These are phyloP conservation scores for Salticus scenicus DNA, from an alignment of 2,888 invertebrate species.

Conservation along the genomic window DNA sequence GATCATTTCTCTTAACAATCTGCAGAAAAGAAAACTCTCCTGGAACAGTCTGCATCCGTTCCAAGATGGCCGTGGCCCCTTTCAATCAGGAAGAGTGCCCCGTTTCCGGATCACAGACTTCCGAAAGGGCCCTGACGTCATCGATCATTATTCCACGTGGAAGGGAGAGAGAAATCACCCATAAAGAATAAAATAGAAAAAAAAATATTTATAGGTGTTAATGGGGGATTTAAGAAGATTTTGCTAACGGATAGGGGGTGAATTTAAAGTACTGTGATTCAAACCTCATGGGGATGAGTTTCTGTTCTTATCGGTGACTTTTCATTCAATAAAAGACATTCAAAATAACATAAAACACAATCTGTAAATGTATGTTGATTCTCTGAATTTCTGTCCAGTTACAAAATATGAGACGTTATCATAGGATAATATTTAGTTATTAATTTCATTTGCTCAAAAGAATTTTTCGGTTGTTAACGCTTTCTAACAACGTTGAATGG, in stretches of 20 bases:
- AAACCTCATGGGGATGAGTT: no score
- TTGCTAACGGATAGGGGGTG: neutral
- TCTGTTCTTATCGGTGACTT: no score
- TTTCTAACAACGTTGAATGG: no score
- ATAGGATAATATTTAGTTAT: no score
- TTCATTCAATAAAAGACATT: no score
- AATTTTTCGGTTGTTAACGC: no score
- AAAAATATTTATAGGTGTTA: neutral
- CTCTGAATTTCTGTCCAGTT: no score
- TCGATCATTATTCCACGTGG: constrained; percentile 40
- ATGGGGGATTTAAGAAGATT: neutral
- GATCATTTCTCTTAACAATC: neutral
- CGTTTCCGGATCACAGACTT: constrained; percentile 68
- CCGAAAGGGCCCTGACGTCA: constrained; percentile 52
- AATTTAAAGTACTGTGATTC: no score
- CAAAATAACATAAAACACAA: no score
- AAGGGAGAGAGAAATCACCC: neutral
- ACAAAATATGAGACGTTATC: no score
- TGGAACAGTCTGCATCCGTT: constrained; percentile 27
- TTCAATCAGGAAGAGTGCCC: constrained; percentile 66
- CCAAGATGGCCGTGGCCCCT: constrained; percentile 56
- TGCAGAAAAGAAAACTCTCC: neutral
- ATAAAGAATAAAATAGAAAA: neutral
- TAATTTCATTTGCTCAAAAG: no score
- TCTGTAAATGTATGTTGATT: no score